These are phyloP conservation scores for Carcina quercana DNA, from an alignment of 2,888 invertebrate genomes.

Conservation along the genomic window DNA sequence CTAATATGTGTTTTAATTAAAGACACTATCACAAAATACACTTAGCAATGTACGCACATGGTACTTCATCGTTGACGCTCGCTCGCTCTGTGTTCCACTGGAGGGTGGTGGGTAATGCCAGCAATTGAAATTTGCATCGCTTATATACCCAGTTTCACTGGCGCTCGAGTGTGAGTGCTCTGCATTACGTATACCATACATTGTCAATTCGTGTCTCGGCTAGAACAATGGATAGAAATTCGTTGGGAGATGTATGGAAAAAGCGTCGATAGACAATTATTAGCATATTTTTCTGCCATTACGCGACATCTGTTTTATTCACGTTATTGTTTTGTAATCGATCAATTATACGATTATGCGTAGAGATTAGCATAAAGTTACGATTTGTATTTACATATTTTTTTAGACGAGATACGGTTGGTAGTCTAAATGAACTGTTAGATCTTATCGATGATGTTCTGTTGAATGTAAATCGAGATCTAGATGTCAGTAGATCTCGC, in stretches of 20 bases:
- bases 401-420: slow-evolving; percentile 2
- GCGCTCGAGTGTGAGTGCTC: slow-evolving; percentile 47
- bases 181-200: slow-evolving; percentile 55
- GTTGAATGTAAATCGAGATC: too few relatives aligned
- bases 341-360: slow-evolving; percentile 17
- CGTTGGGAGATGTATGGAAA: slow-evolving; percentile 46
- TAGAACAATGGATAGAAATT: slow-evolving; percentile 70
- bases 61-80: slow-evolving; percentile 54
- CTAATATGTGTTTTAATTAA: slow-evolving; percentile 6
- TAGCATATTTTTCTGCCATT: slow-evolving; percentile 32
- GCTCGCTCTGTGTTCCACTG: slow-evolving; percentile 43
- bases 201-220: slow-evolving; percentile 56
- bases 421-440: too few relatives aligned
- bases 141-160: slow-evolving; percentile 70
- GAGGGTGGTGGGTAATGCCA: slow-evolving; percentile 64
- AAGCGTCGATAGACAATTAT: slow-evolving; percentile 31
- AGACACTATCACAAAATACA: slow-evolving; percentile 16
- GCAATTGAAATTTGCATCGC: slow-evolving; percentile 67
- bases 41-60: slow-evolving; percentile 52
- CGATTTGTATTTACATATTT: slow-evolving; percentile 6
- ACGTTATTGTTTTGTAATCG: slow-evolving; percentile 27
- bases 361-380: slow-evolving; percentile 9
- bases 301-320: slow-evolving; percentile 21
- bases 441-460: too few relatives aligned
- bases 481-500: too few relatives aligned